Percentiles rank a stretch among this genome's conserved stretches.
phyloP scores from a whole-genome alignment of 1,140 invertebrate species.

The Formica selysi region DNA sequence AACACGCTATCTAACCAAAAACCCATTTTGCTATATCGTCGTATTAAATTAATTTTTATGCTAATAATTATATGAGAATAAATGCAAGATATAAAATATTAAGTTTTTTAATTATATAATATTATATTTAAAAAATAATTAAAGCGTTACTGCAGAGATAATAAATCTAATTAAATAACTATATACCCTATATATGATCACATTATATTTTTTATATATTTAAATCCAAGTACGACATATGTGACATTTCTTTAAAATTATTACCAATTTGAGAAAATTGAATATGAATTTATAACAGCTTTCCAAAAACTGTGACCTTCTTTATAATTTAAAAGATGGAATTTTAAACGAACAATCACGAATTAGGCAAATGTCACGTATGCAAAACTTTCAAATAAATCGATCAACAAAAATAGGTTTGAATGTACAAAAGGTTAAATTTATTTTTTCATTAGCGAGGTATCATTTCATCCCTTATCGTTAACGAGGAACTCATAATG shows the following conservation, averaged over 20 bases:
- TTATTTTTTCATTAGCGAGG: slow-evolving; percentile 54
- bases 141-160: background rate
- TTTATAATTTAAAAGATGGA: background rate
- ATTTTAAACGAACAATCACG: background rate
- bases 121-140: background rate
- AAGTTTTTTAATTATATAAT: background rate
- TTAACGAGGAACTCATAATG: slow-evolving; percentile 46
- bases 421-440: slow-evolving; percentile 27
- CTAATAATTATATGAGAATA: background rate
- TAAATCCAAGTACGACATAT: background rate
- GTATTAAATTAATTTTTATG: background rate
- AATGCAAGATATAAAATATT: background rate
- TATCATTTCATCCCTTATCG: slow-evolving; percentile 47
- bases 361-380: background rate
- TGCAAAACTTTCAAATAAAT: slow-evolving; percentile 5
- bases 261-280: background rate
- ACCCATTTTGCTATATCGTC: background rate
- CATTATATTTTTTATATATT: background rate
- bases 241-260: background rate
- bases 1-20: background rate
- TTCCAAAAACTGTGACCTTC: slow-evolving; percentile 8
- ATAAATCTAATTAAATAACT: background rate
- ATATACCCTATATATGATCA: background rate
- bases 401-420: background rate
- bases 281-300: background rate